Percentiles rank a stretch among this genome's conserved stretches.
phyloP scores from a whole-genome alignment of 2,113 vertebrate genomes.

The Gracilinanus agilis region DNA sequence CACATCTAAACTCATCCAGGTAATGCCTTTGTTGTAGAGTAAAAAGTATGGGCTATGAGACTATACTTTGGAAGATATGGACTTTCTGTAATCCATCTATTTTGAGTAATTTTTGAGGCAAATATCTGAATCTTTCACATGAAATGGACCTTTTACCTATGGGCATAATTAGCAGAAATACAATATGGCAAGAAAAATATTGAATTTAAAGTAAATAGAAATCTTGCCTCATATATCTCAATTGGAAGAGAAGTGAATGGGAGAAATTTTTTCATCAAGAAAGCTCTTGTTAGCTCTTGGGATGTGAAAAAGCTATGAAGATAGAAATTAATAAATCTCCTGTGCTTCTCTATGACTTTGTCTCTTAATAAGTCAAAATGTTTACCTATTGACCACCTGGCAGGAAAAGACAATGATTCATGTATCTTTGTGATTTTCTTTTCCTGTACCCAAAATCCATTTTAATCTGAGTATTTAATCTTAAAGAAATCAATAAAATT shows the following conservation, averaged over 20 bases:
- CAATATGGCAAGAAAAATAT: background rate
- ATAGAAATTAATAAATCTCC: background rate
- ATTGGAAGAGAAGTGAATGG: background rate
- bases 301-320: background rate
- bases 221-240: background rate
- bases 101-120: background rate
- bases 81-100: background rate
- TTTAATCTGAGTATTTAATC: background rate
- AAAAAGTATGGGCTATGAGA: background rate
- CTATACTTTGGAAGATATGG: background rate
- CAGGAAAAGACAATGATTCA: background rate
- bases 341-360: background rate
- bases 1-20: background rate
- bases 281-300: background rate
- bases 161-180: background rate
- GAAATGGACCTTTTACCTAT: background rate
- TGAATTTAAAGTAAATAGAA: background rate
- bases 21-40: background rate
- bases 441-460: background rate
- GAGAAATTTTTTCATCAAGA: background rate
- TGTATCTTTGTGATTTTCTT: background rate
- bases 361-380: background rate
- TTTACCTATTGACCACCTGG: background rate
- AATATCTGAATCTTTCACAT: background rate
- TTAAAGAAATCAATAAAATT: background rate